Percentiles rank a stretch among this genome's conserved stretches.
phyloP scores from a whole-genome alignment of 1,140 invertebrate species.

The Macrocentrus cingulum region DNA sequence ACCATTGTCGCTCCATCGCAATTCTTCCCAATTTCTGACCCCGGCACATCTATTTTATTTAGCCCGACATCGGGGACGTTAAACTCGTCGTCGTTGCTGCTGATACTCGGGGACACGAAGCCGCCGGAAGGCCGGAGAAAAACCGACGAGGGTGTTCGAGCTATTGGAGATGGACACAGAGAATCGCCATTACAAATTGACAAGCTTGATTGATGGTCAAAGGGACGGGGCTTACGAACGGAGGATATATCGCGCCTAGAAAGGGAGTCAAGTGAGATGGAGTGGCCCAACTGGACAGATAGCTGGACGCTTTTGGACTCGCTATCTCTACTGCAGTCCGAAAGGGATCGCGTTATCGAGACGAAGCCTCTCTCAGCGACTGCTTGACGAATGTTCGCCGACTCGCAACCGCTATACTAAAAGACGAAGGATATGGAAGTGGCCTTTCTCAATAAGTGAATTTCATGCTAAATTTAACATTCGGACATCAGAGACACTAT shows the following conservation, averaged over 20 bases:
- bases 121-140: neutral
- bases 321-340: neutral
- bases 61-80: constrained; percentile 43
- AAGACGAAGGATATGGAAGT: constrained; percentile 46
- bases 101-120: too few relatives aligned
- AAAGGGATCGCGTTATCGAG: constrained; percentile 44
- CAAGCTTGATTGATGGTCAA: constrained; percentile 60
- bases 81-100: constrained; percentile 32
- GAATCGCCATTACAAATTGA: constrained; percentile 64
- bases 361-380: constrained; percentile 54
- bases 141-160: constrained; percentile 34
- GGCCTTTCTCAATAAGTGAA: constrained; percentile 6
- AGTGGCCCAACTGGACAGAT: constrained; percentile 27
- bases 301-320: neutral
- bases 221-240: constrained; percentile 16
- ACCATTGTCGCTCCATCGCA: constrained; percentile 38
- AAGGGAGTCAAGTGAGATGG: constrained; percentile 38
- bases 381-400: constrained; percentile 57
- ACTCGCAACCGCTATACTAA: constrained; percentile 31
- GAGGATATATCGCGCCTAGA: constrained; percentile 8
- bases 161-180: constrained; percentile 55
- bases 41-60: constrained; percentile 58
- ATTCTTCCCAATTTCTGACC: constrained; percentile 55
- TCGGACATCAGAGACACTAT: neutral
- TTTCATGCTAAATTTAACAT: neutral